Evolutionary conservation across 2,888 invertebrate species (phyloP).

Genomic region (Mythimna ferrago): DNA sequence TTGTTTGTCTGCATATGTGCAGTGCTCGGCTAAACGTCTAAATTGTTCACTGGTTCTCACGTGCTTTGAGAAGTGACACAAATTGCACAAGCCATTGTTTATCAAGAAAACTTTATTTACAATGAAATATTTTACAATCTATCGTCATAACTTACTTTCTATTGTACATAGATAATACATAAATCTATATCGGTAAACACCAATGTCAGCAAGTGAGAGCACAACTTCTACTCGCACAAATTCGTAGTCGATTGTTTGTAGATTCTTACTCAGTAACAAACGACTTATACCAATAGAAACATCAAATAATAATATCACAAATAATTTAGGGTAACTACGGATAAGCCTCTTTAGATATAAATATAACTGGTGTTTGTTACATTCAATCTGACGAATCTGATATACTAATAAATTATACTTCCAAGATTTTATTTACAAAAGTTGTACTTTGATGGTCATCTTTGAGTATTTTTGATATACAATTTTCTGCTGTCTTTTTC

Average conservation of each 20-base stretch:
- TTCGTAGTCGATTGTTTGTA: constrained; percentile 54
- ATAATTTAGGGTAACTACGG: constrained; percentile 89
- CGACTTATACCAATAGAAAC: constrained; percentile 69
- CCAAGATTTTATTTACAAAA: constrained; percentile 62
- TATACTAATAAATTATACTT: constrained; percentile 47
- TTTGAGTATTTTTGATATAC: constrained; percentile 27
- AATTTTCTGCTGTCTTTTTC: constrained; percentile 8
- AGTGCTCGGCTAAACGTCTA: constrained; percentile 66
- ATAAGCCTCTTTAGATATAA: constrained; percentile 80
- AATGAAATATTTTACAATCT: constrained; percentile 88
- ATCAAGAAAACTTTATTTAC: constrained; percentile 88
- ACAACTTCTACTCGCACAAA: constrained; percentile 50
- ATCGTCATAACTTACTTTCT: constrained; percentile 82
- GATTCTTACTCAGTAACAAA: constrained; percentile 58
- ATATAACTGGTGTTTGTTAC: constrained; percentile 55
- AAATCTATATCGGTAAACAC: constrained; percentile 70
- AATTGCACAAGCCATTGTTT: constrained; percentile 81
- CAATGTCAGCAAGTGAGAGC: constrained; percentile 64
- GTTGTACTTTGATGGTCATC: constrained; percentile 55
- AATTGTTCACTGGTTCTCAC: constrained; percentile 76
- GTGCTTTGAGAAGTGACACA: constrained; percentile 77
- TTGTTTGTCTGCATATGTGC: constrained; percentile 66
- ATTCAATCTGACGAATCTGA: constrained; percentile 46
- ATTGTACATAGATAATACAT: constrained; percentile 77
- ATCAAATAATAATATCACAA: constrained; percentile 87